A percentile compares a stretch with the other conserved stretches of the same genome.
These are phyloP conservation scores for Melolontha melolontha DNA, from an alignment of 2,888 invertebrate species.

Conservation along the genomic window DNA sequence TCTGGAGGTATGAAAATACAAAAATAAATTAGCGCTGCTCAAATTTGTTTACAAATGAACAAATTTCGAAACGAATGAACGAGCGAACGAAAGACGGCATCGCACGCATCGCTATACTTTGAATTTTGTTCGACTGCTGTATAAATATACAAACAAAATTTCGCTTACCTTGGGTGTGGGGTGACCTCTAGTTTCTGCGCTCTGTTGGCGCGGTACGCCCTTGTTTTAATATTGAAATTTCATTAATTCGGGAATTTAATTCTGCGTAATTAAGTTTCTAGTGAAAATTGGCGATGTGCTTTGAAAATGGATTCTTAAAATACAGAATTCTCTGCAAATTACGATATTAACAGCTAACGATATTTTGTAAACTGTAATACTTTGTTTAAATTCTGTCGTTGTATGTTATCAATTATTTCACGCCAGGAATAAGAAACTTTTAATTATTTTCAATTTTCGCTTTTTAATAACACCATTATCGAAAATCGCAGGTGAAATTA, in stretches of 20 bases:
- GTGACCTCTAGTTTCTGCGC: neutral
- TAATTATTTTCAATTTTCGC: too few species aligned
- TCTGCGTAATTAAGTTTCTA: slow-evolving; percentile 46
- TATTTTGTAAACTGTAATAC: too few species aligned
- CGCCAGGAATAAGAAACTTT: too few species aligned
- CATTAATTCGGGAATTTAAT: slow-evolving; percentile 50
- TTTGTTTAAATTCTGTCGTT: too few species aligned
- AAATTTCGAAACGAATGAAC: neutral
- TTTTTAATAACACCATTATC: too few species aligned
- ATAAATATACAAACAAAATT: slow-evolving; percentile 23
- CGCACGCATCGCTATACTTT: neutral
- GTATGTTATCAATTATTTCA: too few species aligned
- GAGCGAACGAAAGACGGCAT: neutral
- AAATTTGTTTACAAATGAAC: slow-evolving; percentile 29
- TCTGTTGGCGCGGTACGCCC: neutral
- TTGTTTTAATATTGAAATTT: slow-evolving; percentile 41
- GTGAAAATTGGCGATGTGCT: slow-evolving; percentile 35
- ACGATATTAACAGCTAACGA: slow-evolving; percentile 9
- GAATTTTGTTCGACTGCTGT: slow-evolving; percentile 3
- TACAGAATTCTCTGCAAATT: slow-evolving; percentile 29
- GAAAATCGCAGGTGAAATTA: too few species aligned
- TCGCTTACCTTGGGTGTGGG: neutral
- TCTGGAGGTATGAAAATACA: slow-evolving; percentile 6
- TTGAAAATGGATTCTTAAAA: slow-evolving; percentile 29
- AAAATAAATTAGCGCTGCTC: slow-evolving; percentile 23